phyloP scores from a whole-genome alignment of 2,797 vertebrate genomes.

The Argentina silus region DNA sequence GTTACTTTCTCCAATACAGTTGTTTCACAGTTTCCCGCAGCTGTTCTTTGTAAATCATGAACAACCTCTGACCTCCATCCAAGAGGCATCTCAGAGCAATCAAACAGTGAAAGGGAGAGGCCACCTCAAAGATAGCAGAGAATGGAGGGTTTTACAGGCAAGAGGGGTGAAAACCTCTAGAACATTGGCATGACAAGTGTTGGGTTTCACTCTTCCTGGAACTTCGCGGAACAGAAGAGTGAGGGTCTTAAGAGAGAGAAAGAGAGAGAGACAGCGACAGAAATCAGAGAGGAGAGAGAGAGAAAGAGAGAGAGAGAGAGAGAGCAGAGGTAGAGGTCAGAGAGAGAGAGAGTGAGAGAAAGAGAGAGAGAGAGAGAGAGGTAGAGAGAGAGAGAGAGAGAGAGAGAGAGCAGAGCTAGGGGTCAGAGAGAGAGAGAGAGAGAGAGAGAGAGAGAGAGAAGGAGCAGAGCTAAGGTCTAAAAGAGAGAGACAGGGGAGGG shows the following conservation, averaged over 20 bases:
- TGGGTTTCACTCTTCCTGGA: not conserved
- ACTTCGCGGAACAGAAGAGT: not conserved
- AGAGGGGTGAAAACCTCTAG: not conserved
- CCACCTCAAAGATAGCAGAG: slow-evolving; percentile 17
- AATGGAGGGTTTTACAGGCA: slow-evolving; percentile 2
- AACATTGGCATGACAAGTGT: slow-evolving; percentile 10
- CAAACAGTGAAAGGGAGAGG: slow-evolving; percentile 18
- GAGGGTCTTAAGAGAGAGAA: not conserved
- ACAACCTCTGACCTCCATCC: slow-evolving; percentile 15
- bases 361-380: slow-evolving; percentile 19
- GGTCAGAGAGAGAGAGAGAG: slow-evolving; percentile 6
- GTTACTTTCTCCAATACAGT: not conserved
- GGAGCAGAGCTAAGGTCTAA: not conserved
- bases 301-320: not conserved
- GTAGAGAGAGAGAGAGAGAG: not conserved
- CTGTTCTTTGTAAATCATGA: slow-evolving; percentile 43
- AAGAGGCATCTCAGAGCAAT: slow-evolving; percentile 17
- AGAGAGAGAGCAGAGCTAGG: no score
- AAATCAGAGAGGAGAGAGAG: not conserved
- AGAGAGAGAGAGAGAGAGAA: slow-evolving; percentile 26
- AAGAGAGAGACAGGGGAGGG: not conserved
- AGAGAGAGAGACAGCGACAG: not conserved
- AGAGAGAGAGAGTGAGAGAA: slow-evolving; percentile 10
- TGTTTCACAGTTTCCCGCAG: slow-evolving; percentile 18
- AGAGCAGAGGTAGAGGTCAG: no score